Evolutionary conservation across 2,888 invertebrate genomes (phyloP).

Genomic region (Caenorhabditis panamensis): DNA sequence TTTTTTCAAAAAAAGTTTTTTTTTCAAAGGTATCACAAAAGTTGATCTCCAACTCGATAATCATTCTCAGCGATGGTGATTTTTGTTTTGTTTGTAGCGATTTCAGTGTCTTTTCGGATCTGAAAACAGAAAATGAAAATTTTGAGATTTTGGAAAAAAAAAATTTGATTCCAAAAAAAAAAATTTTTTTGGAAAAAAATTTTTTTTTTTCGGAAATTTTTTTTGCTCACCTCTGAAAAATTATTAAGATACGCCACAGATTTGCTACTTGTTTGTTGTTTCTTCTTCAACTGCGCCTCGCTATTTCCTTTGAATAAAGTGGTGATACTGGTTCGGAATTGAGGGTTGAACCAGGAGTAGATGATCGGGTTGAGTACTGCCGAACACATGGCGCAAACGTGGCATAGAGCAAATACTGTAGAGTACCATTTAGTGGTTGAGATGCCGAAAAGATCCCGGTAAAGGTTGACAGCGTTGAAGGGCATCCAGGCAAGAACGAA

Average conservation of each 20-base stretch:
- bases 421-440: constrained; percentile 63
- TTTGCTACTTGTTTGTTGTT: constrained; percentile 32
- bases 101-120: constrained; percentile 28
- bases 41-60: constrained; percentile 57
- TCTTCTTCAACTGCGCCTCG: constrained; percentile 31
- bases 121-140: constrained; percentile 13
- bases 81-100: constrained; percentile 33
- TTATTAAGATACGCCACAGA: constrained; percentile 47
- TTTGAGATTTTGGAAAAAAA: not conserved
- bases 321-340: constrained; percentile 72
- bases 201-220: not conserved
- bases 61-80: constrained; percentile 49
- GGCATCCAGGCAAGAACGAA: constrained; percentile 80
- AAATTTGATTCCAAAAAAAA: not conserved
- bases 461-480: constrained; percentile 77
- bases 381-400: constrained; percentile 78
- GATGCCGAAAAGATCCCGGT: constrained; percentile 74
- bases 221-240: constrained; percentile 39
- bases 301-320: constrained; percentile 49
- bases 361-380: constrained; percentile 79
- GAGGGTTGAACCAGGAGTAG: constrained; percentile 80
- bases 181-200: too few species aligned
- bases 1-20: not conserved
- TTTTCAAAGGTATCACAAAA: constrained; percentile 22
- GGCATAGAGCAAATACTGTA: constrained; percentile 75